A percentile compares a stretch with the other conserved stretches of the same genome.
Evolutionary conservation across 2,797 vertebrate genomes (phyloP).

Genomic region (Sebastes kiyomatsui): DNA sequence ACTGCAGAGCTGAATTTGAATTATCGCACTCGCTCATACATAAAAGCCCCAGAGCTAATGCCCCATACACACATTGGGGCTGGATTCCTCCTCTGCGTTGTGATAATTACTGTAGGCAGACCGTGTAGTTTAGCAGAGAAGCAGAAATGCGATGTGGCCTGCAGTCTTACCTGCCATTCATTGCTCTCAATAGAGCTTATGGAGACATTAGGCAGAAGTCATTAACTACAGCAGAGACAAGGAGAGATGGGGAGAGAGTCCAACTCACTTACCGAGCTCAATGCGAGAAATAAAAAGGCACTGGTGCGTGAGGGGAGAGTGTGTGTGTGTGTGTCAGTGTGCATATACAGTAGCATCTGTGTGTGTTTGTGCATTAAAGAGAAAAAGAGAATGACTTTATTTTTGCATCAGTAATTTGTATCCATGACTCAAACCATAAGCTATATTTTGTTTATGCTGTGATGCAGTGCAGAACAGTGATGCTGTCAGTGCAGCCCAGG

Average conservation of each 20-base stretch:
- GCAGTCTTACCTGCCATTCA: conserved; percentile 70
- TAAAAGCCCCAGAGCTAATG: conserved; percentile 31
- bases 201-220: conserved; percentile 75
- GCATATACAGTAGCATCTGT: neutral
- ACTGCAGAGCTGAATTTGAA: conserved; percentile 34
- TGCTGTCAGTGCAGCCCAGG: neutral
- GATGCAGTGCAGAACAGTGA: neutral
- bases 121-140: conserved; percentile 39
- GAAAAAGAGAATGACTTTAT: conserved; percentile 6
- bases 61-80: neutral
- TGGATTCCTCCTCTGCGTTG: conserved; percentile 30
- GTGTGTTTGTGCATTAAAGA: conserved; percentile 10
- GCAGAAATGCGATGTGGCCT: conserved; percentile 54
- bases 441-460: conserved; percentile 20
- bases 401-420: conserved; percentile 31
- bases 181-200: conserved; percentile 70
- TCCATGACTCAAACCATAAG: conserved; percentile 16
- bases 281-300: conserved; percentile 43
- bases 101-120: conserved; percentile 64
- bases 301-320: conserved; percentile 8
- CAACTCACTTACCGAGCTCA: conserved; percentile 43
- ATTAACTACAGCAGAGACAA: conserved; percentile 70
- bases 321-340: neutral
- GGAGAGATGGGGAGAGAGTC: conserved; percentile 50
- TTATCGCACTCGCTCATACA: conserved; percentile 30